These are phyloP conservation scores for Neotoxoptera formosana DNA, from an alignment of 1,140 invertebrate genomes.

Conservation along the genomic window DNA sequence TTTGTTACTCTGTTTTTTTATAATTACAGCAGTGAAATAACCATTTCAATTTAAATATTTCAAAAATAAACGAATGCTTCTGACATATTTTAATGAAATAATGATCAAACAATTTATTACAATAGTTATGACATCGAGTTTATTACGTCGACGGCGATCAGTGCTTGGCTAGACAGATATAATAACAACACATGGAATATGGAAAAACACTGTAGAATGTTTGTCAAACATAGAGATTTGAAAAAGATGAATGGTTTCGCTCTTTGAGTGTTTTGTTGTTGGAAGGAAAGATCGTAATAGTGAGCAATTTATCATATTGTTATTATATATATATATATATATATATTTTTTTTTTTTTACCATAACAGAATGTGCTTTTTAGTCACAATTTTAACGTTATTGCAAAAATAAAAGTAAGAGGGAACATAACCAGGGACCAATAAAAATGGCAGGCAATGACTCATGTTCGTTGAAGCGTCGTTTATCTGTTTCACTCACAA, in stretches of 20 bases:
- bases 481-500: constrained; percentile 5
- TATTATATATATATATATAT: background rate
- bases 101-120: background rate
- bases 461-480: constrained; percentile 36
- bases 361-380: background rate
- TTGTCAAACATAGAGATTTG: background rate
- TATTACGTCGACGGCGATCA: background rate
- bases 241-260: background rate
- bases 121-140: background rate
- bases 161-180: background rate
- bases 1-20: background rate
- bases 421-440: background rate
- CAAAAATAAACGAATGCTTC: background rate
- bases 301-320: constrained; percentile 15
- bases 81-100: background rate
- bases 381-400: constrained; percentile 20
- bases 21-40: background rate
- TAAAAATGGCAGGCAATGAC: constrained; percentile 32
- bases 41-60: background rate
- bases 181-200: background rate
- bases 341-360: background rate
- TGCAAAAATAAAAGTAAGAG: constrained; percentile 17
- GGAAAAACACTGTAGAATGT: background rate
- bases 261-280: background rate
- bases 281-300: background rate